Evolutionary conservation across 2,888 invertebrate genomes (phyloP).

Genomic region (Pterobdella sp.): DNA sequence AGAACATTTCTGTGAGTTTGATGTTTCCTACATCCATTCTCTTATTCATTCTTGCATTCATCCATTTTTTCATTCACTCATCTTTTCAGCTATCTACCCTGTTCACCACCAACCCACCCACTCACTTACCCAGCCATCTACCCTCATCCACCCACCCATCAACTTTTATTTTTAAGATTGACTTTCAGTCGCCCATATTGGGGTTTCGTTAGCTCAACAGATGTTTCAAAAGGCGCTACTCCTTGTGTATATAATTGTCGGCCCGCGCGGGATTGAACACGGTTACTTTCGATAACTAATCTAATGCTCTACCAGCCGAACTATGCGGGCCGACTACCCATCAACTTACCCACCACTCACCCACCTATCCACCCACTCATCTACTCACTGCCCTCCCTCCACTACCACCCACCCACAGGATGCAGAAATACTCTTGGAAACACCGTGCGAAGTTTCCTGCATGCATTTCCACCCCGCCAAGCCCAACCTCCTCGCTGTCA

Average conservation of each 20-base stretch:
- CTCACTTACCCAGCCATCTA: not conserved
- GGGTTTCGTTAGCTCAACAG: no score
- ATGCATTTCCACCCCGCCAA: not conserved
- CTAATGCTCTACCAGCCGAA: no score
- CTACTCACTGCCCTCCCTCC: not conserved
- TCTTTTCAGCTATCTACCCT: not conserved
- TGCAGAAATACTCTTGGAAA: conserved; percentile 7
- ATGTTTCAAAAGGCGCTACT: no score
- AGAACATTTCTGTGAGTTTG: not conserved
- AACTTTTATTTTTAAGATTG: not conserved
- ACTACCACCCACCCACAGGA: conserved; percentile 1
- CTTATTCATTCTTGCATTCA: conserved; percentile 5
- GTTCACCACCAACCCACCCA: not conserved
- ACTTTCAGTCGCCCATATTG: no score
- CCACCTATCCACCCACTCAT: conserved; percentile 3
- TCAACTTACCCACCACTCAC: not conserved
- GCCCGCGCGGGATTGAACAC: no score
- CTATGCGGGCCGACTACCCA: no score
- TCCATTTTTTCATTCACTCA: conserved; percentile 11
- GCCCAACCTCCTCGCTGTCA: conserved; percentile 18
- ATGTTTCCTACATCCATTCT: not conserved
- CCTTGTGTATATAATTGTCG: no score
- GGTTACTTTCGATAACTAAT: no score
- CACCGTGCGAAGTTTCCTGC: not conserved
- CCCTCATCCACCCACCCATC: conserved; percentile 9